A percentile compares a stretch with the other conserved stretches of the same genome.
These are phyloP conservation scores for Galago senegalensis DNA, from an alignment of 2,797 vertebrate genomes.

Conservation along the genomic window DNA sequence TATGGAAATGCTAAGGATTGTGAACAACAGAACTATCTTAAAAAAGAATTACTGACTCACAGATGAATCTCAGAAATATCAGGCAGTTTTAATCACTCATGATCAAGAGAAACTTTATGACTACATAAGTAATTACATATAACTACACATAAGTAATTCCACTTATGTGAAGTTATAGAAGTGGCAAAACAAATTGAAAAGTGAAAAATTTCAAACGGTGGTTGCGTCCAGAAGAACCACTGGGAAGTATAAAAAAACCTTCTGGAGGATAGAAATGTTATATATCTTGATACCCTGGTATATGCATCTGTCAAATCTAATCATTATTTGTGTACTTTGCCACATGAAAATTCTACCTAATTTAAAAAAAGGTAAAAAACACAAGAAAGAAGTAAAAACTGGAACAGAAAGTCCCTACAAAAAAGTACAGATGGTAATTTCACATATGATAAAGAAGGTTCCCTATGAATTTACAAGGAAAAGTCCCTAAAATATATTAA, in stretches of 20 bases:
- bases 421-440: background rate
- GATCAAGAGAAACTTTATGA: background rate
- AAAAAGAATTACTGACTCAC: background rate
- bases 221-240: background rate
- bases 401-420: background rate
- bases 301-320: background rate
- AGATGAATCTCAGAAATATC: background rate
- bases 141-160: background rate
- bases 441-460: background rate
- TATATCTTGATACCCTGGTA: background rate
- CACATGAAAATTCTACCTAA: background rate
- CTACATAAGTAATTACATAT: too few relatives aligned
- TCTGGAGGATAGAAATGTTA: background rate
- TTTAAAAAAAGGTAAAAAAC: background rate
- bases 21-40: slow-evolving; percentile 14
- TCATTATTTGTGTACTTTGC: background rate
- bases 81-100: background rate
- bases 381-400: slow-evolving; percentile 16
- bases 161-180: slow-evolving; percentile 34
- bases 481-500: background rate
- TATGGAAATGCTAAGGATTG: background rate
- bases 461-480: background rate
- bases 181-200: background rate
- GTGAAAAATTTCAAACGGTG: background rate
- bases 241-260: background rate